Evolutionary conservation across 2,113 vertebrate species (phyloP), one percentile per base, ranked within the genome.

Genomic region (Colistium nudipinnis): DNA sequence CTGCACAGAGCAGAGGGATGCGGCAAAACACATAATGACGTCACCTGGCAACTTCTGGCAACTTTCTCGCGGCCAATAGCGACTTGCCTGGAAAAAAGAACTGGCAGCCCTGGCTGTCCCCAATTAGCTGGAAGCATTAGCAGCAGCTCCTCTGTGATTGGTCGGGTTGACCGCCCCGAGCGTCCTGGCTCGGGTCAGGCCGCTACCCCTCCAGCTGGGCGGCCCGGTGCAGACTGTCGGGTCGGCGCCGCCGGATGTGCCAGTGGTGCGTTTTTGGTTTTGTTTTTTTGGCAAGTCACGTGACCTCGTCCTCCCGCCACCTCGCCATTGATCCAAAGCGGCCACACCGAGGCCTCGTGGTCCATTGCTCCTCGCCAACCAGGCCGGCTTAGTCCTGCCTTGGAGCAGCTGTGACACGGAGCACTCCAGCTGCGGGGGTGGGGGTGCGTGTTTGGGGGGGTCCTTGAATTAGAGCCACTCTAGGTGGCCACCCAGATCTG

Each of bases 241-340:
- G 81, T 66, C 59, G 20, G 54, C 31, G 6, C 44, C 3, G 2
- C 39, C 20, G 0, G 57, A 52, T 78, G 24, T 27, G 55, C 80
- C 85, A 80, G 44, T 84, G 88, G 85, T 81, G 87, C 79, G 48
- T 82, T 71, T 61, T 59, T 55, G 31, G n/a, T n/a, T 49, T 62
- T 63, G 16, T 31, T 48, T 43, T n/a, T 20, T 7, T 6, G n/a
- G 25, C 1, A n/a, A 63, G 68, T 79, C 77, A 25, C 19, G 2
- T 69, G 74, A 76, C 81, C 69, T 71, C 35, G 14, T 70, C 62
- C 30, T 70, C 31, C 7, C 3, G 16, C 51, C 9, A 53, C 62
- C 68, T 77, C n/a, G 16, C 55, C 74, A 57, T 54, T 45, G 82
- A 86, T 77, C 74, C 63, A 38, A 33, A 62, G 55, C 13, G 4